A percentile compares a stretch with the other conserved stretches of the same genome.
Evolutionary conservation across 2,888 invertebrate species (phyloP).

Genomic region (Macrosoma leucophasiata): DNA sequence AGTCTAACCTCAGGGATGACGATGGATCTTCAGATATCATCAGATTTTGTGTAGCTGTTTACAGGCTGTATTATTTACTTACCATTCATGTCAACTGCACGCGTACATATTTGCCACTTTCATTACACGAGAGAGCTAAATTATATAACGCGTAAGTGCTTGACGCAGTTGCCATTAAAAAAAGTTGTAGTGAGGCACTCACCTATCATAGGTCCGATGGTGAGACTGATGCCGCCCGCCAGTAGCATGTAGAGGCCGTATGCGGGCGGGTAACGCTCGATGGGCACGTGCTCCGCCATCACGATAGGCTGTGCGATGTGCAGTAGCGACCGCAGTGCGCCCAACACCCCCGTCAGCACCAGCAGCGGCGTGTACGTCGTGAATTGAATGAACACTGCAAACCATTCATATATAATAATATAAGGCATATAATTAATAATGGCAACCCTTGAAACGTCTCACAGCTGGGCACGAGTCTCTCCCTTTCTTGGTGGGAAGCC

Average conservation of each 20-base stretch:
- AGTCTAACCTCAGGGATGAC: too few species aligned
- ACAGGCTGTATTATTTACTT: constrained; percentile 4
- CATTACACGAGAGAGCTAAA: too few species aligned
- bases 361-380: constrained; percentile 71
- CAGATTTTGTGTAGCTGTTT: too few species aligned
- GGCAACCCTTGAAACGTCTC: too few species aligned
- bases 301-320: constrained; percentile 79
- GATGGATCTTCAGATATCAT: too few species aligned
- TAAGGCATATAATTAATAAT: too few species aligned
- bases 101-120: too few species aligned
- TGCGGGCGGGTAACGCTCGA: constrained; percentile 79
- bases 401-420: neutral
- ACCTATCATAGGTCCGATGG: constrained; percentile 79
- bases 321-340: constrained; percentile 76
- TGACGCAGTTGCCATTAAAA: too few species aligned
- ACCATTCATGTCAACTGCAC: too few species aligned
- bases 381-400: constrained; percentile 76
- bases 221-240: constrained; percentile 74
- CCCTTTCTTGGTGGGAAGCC: too few species aligned
- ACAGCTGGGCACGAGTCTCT: too few species aligned
- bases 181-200: constrained; percentile 32
- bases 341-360: constrained; percentile 68
- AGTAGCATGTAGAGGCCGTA: constrained; percentile 80
- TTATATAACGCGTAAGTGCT: too few species aligned
- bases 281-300: constrained; percentile 77